Evolutionary conservation across 2,113 vertebrate species (phyloP), one percentile per base, ranked within the genome.

Genomic region (Sturnus vulgaris): DNA sequence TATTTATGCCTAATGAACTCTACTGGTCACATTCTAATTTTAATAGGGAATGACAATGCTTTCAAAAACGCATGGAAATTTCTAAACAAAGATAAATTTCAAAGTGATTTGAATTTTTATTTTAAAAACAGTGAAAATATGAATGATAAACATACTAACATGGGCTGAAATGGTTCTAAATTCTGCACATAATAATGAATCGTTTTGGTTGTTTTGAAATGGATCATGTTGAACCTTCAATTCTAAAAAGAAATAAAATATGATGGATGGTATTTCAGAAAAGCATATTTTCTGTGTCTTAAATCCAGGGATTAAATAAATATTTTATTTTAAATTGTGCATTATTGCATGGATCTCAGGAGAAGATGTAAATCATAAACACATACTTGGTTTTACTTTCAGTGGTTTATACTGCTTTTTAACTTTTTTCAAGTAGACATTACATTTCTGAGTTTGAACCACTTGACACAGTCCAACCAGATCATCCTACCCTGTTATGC

Each of bases 81-180:
- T 88, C 23, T 81, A 86, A 92, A 49, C 15, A 70, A 86, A 70
- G 23, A 55, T 56, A 80, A 65, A 70, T 86, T 86, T 77, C 16
- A 24, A 55, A 83, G 6, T 46, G 20, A 35, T 50, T 70, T 5
- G 37, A 42, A 19, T 65, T 82, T 91, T 80, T 77, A 17, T 40
- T 35, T 63, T 27, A 7, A 49, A 68, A 69, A 31, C 3, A 53
- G 19, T 25, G 17, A 73, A 75, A 60, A 19, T 60, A 66, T 15
- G 22, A 83, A 46, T 50, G 15, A 91, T 19, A 76, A 73, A 50
- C 77, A 27, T n/a, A 77, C 9, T 65, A 39, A 19, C 15, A 47
- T 35, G 21, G 19, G 18, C 35, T 81, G 42, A 82, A 84, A 35
- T 17, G 27, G 12, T 78, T 83, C 15, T 56, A 63, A 78, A 75